These are phyloP conservation scores for Andrena marginata DNA, from an alignment of 2,888 invertebrate species.

Conservation along the genomic window DNA sequence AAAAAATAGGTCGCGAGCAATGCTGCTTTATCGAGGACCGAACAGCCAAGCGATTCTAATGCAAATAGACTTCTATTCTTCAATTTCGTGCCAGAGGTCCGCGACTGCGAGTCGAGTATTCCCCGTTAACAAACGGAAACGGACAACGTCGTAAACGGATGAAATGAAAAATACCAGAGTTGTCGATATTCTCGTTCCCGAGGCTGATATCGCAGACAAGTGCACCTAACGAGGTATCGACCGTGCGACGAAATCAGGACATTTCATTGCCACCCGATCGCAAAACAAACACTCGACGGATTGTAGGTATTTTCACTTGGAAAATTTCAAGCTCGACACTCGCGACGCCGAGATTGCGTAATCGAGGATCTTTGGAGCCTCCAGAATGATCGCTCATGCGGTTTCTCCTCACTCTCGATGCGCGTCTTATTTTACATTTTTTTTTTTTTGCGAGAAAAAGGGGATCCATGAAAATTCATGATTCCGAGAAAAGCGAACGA, in stretches of 20 bases:
- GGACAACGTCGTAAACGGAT: slow-evolving; percentile 2
- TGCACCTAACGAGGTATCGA: slow-evolving; percentile 70
- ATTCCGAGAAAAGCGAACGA: slow-evolving; percentile 8
- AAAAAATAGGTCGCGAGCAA: neutral
- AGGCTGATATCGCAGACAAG: slow-evolving; percentile 54
- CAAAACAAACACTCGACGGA: neutral
- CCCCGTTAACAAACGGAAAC: slow-evolving; percentile 1
- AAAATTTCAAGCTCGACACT: slow-evolving; percentile 32
- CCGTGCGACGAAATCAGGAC: slow-evolving; percentile 63
- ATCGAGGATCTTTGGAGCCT: neutral
- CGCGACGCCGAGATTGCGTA: slow-evolving; percentile 14
- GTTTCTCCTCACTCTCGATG: neutral
- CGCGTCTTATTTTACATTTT: neutral
- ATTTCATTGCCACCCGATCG: slow-evolving; percentile 52
- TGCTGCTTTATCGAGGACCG: neutral
- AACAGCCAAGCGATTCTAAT: neutral
- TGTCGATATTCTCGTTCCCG: neutral
- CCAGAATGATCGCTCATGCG: slow-evolving; percentile 12
- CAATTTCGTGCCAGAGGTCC: neutral
- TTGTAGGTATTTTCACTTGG: slow-evolving; percentile 4
- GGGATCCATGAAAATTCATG: slow-evolving; percentile 26
- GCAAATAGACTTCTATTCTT: slow-evolving; percentile 1
- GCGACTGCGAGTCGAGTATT: neutral
- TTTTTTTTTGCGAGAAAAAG: neutral
- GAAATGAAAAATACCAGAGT: too few species aligned